phyloP scores from a whole-genome alignment of 2,888 invertebrate species.

The Dorcus hopei region DNA sequence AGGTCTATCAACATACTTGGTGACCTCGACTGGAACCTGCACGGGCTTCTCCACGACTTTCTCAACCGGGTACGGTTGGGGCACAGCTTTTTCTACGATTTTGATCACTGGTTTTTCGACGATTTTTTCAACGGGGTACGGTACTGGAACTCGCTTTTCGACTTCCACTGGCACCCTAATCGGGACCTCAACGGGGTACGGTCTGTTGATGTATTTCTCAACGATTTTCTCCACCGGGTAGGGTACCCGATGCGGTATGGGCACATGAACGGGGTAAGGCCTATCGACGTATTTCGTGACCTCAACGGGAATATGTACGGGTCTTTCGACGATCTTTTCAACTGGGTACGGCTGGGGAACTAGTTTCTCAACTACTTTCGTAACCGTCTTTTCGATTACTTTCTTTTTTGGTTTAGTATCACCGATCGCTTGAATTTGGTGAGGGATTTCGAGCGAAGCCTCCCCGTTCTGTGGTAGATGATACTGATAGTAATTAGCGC shows the following conservation, averaged over 20 bases:
- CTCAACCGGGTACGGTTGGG: slow-evolving; percentile 52
- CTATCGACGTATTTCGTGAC: slow-evolving; percentile 51
- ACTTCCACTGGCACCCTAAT: slow-evolving; percentile 23
- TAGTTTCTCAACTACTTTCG: not conserved
- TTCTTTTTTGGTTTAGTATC: not conserved
- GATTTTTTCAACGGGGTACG: slow-evolving; percentile 56
- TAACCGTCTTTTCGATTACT: not conserved
- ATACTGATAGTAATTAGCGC: too few relatives aligned
- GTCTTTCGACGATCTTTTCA: slow-evolving; percentile 45
- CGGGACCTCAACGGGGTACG: slow-evolving; percentile 50
- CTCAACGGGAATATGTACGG: slow-evolving; percentile 49
- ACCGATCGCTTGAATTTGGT: not conserved
- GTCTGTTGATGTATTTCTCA: slow-evolving; percentile 47
- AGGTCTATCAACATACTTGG: slow-evolving; percentile 51
- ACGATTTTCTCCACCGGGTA: slow-evolving; percentile 53
- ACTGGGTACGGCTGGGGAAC: slow-evolving; percentile 42
- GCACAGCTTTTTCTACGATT: slow-evolving; percentile 38
- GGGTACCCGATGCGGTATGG: slow-evolving; percentile 48
- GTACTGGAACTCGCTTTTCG: slow-evolving; percentile 41
- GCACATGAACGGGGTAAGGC: slow-evolving; percentile 35
- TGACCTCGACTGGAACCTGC: slow-evolving; percentile 53
- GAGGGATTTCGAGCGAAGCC: too few relatives aligned
- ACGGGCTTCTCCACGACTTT: slow-evolving; percentile 50
- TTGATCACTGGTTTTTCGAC: slow-evolving; percentile 58
- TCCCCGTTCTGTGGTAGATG: too few relatives aligned